Evolutionary conservation across 30 jellyfish, hydroid and myxozoan genomes (phyloP).

Genomic region (Cassiopea andromeda): DNA sequence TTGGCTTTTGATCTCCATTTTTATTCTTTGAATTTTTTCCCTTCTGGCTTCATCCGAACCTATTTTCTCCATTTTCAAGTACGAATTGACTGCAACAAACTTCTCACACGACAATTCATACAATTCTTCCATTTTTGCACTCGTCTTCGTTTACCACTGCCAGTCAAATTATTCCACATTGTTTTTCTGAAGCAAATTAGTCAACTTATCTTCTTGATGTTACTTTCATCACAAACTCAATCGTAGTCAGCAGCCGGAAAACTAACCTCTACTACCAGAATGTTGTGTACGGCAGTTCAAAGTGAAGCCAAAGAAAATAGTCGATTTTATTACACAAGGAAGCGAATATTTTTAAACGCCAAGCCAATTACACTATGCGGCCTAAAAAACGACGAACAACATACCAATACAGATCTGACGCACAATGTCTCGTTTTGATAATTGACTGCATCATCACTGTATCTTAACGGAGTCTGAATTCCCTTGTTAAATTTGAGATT

Average conservation of each 20-base stretch:
- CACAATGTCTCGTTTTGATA: neutral
- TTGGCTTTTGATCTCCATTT: slow-evolving; percentile 41
- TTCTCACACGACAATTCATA: slow-evolving; percentile 7
- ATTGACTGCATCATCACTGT: neutral
- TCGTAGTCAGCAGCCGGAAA: neutral
- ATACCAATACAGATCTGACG: no score
- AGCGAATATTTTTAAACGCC: neutral
- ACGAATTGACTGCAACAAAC: slow-evolving; percentile 6
- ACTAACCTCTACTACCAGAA: neutral
- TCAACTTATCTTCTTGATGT: neutral
- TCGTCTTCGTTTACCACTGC: slow-evolving; percentile 15
- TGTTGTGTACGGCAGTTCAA: neutral
- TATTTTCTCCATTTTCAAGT: slow-evolving; percentile 31
- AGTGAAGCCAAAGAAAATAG: neutral
- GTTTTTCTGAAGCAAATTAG: neutral
- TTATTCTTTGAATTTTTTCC: slow-evolving; percentile 36
- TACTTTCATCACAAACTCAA: neutral
- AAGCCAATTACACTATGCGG: neutral
- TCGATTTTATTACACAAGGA: neutral
- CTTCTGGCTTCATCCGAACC: slow-evolving; percentile 47
- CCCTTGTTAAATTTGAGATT: no score
- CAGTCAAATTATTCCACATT: neutral
- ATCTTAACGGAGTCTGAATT: no score
- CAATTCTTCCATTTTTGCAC: slow-evolving; percentile 24
- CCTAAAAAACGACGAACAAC: no score